A percentile compares a stretch with the other conserved stretches of the same genome.
Evolutionary conservation across 2,797 vertebrate genomes (phyloP).

Genomic region (Pygocentrus nattereri): DNA sequence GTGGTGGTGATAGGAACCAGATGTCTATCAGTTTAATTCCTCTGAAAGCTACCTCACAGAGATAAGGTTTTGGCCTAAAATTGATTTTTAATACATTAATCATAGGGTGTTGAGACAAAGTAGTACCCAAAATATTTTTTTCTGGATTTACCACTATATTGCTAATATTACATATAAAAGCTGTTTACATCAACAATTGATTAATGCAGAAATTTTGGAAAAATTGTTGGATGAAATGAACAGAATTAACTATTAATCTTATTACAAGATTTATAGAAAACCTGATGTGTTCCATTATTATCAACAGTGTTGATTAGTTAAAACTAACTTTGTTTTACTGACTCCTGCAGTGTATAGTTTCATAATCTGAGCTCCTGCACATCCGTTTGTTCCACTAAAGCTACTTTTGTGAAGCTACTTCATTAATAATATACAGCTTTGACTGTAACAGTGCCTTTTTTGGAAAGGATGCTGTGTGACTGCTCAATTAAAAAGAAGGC

Average conservation of each 20-base stretch:
- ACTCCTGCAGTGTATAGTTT: not conserved
- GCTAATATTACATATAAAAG: not conserved
- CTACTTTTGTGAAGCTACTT: not conserved
- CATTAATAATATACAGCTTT: not conserved
- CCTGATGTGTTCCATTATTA: slow-evolving; percentile 6
- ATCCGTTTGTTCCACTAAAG: not conserved
- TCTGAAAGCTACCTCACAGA: not conserved
- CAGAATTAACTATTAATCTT: not conserved
- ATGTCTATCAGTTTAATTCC: not conserved
- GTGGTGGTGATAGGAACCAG: not conserved
- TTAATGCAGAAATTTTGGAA: not conserved
- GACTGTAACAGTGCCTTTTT: not conserved
- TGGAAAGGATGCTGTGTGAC: no score
- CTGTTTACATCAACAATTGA: not conserved
- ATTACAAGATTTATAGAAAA: not conserved
- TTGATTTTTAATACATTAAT: no score
- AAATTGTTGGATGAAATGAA: not conserved
- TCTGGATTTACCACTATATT: not conserved
- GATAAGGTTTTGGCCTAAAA: no score
- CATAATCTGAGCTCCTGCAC: not conserved
- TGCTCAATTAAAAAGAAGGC: no score
- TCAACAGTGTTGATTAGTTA: not conserved
- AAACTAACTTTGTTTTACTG: not conserved
- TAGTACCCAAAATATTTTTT: no score
- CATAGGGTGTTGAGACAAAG: no score